Evolutionary conservation across 2,888 invertebrate genomes (phyloP).

Genomic region (Drosophila subquinaria): DNA sequence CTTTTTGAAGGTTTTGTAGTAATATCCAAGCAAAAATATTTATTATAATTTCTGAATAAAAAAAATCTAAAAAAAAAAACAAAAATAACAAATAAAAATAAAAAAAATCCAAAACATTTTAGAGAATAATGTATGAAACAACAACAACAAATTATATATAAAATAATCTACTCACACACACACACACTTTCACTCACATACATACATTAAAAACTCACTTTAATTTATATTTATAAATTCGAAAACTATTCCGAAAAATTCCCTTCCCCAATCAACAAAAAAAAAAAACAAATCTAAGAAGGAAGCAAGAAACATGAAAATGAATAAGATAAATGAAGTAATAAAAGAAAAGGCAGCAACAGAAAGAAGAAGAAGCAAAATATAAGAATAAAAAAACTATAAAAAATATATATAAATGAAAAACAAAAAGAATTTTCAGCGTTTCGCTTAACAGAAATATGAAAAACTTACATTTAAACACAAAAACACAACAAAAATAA

Average conservation of each 20-base stretch:
- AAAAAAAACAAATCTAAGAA: neutral
- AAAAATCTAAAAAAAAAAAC: conserved; percentile 4
- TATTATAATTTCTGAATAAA: conserved; percentile 28
- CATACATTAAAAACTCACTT: conserved; percentile 29
- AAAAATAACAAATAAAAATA: neutral
- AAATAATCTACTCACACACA: conserved; percentile 29
- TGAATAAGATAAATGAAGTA: conserved; percentile 36
- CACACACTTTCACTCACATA: conserved; percentile 22
- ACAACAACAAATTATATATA: conserved; percentile 36
- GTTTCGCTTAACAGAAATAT: conserved; percentile 50
- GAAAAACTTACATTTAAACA: conserved; percentile 48
- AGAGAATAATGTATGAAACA: conserved; percentile 55
- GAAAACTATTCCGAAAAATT: conserved; percentile 19
- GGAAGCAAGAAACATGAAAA: conserved; percentile 1
- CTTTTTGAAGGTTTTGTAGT: conserved; percentile 23
- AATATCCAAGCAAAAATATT: conserved; percentile 32
- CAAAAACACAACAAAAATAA: conserved; percentile 27
- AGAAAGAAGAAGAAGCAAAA: conserved; percentile 1
- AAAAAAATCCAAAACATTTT: conserved; percentile 46
- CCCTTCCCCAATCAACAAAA: conserved; percentile 25
- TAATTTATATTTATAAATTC: conserved; percentile 46
- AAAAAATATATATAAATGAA: conserved; percentile 29
- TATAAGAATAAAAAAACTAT: conserved; percentile 14
- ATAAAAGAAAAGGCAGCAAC: neutral
- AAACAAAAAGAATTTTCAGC: conserved; percentile 62